Evolutionary conservation across 2,888 invertebrate species (phyloP).

Genomic region (Micropterix aruncella): DNA sequence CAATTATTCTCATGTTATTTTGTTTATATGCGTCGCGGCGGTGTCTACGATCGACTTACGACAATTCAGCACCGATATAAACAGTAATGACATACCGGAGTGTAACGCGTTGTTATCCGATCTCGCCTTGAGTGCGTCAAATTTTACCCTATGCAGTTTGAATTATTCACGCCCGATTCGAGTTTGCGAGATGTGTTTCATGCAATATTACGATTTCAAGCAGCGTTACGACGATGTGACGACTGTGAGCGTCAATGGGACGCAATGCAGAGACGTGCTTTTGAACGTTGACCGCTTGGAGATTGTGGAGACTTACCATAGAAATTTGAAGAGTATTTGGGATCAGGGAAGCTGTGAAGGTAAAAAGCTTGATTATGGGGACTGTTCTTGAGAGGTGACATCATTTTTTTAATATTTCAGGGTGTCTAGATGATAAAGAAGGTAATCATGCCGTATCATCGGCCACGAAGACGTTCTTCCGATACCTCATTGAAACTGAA

Average conservation of each 20-base stretch:
- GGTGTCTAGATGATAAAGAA: too few relatives aligned
- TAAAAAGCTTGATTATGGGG: too few relatives aligned
- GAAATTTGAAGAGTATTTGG: not conserved
- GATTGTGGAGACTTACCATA: not conserved
- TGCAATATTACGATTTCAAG: not conserved
- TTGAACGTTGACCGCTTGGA: not conserved
- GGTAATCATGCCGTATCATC: too few relatives aligned
- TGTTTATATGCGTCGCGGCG: too few relatives aligned
- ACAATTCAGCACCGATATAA: too few relatives aligned
- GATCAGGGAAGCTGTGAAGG: not conserved
- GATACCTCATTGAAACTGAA: too few relatives aligned
- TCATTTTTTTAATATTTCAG: too few relatives aligned
- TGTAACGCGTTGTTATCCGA: not conserved
- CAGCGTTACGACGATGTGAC: not conserved
- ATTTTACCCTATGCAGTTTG: not conserved
- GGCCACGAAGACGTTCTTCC: too few relatives aligned
- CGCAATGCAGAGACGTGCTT: not conserved
- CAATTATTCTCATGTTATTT: too few relatives aligned
- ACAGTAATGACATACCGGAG: too few relatives aligned
- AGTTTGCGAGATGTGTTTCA: not conserved
- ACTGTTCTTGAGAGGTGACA: too few relatives aligned
- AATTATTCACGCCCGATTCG: not conserved
- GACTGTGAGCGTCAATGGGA: not conserved
- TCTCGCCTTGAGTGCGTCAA: not conserved
- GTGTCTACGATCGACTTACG: too few relatives aligned